Conservation (phyloP, 2,888 invertebrate genomes). For the Mesochorus sp. region DNA sequence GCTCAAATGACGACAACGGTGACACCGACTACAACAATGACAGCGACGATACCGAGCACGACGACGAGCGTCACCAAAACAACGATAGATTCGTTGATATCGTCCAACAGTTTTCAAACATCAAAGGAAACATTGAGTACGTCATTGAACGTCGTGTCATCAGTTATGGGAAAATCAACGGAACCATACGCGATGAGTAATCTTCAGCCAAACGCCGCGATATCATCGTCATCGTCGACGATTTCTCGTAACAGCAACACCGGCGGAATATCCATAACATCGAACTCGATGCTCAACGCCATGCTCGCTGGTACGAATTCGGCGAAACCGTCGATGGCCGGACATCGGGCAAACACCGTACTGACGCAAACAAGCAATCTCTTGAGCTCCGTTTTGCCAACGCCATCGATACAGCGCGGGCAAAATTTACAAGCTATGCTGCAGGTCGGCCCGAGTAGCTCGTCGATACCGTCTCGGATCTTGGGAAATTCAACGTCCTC, state of each 20-base stretch:
- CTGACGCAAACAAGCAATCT: slow-evolving; percentile 77
- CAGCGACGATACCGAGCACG: slow-evolving; percentile 54
- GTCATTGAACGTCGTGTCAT: slow-evolving; percentile 75
- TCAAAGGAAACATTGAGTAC: slow-evolving; percentile 69
- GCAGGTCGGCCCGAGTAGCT: slow-evolving; percentile 71
- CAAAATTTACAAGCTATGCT: slow-evolving; percentile 76
- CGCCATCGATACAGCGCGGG: slow-evolving; percentile 73
- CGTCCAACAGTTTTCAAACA: slow-evolving; percentile 58
- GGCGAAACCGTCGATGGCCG: slow-evolving; percentile 76
- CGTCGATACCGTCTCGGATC: slow-evolving; percentile 62
- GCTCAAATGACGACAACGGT: slow-evolving; percentile 59
- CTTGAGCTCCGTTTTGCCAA: slow-evolving; percentile 75
- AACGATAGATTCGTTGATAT: slow-evolving; percentile 63
- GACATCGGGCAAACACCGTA: slow-evolving; percentile 73
- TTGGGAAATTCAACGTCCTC: slow-evolving; percentile 58
- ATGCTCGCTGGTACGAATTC: slow-evolving; percentile 79
- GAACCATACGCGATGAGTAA: slow-evolving; percentile 79
- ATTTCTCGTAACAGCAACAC: slow-evolving; percentile 43
- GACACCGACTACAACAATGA: slow-evolving; percentile 37
- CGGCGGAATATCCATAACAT: slow-evolving; percentile 76
- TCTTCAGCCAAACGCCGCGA: slow-evolving; percentile 72
- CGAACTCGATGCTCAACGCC: slow-evolving; percentile 80
- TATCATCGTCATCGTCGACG: slow-evolving; percentile 61
- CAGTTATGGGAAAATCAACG: slow-evolving; percentile 74
- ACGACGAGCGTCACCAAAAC: slow-evolving; percentile 57